phyloP scores from a whole-genome alignment of 2,888 invertebrate species.

The Luperina testacea region DNA sequence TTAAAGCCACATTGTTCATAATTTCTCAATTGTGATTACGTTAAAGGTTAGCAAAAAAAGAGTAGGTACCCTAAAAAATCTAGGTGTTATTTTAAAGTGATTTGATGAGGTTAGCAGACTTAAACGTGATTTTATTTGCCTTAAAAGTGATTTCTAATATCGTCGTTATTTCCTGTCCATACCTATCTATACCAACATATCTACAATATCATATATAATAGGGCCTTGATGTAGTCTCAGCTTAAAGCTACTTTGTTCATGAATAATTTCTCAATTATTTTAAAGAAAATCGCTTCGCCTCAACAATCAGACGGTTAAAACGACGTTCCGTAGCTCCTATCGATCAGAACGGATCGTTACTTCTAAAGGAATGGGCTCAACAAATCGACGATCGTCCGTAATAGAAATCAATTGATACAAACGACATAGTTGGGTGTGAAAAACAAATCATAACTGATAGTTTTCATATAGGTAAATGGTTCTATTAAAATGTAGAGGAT shows the following conservation, averaged over 20 bases:
- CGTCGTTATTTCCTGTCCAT: background rate
- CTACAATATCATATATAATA: background rate
- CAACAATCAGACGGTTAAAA: constrained; percentile 40
- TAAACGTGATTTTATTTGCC: background rate
- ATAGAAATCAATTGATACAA: constrained; percentile 58
- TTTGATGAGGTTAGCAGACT: background rate
- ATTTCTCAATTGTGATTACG: constrained; percentile 37
- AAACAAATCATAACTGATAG: constrained; percentile 27
- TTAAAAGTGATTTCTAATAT: background rate
- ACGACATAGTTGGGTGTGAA: constrained; percentile 46
- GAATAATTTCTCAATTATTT: constrained; percentile 29
- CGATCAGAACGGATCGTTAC: constrained; percentile 51
- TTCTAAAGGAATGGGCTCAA: constrained; percentile 57
- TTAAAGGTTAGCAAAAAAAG: background rate
- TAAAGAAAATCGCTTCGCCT: constrained; percentile 22
- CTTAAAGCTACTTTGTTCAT: constrained; percentile 14
- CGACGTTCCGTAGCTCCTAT: constrained; percentile 37
- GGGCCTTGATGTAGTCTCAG: constrained; percentile 4
- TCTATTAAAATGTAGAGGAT: constrained; percentile 20
- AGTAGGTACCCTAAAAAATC: background rate
- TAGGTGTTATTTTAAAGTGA: background rate
- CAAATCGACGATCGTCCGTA: constrained; percentile 54
- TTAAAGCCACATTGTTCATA: constrained; percentile 20
- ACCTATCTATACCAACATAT: background rate
- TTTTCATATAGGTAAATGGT: constrained; percentile 26